phyloP scores from a whole-genome alignment of 2,113 vertebrate genomes.

The Herpailurus yagouaroundi region DNA sequence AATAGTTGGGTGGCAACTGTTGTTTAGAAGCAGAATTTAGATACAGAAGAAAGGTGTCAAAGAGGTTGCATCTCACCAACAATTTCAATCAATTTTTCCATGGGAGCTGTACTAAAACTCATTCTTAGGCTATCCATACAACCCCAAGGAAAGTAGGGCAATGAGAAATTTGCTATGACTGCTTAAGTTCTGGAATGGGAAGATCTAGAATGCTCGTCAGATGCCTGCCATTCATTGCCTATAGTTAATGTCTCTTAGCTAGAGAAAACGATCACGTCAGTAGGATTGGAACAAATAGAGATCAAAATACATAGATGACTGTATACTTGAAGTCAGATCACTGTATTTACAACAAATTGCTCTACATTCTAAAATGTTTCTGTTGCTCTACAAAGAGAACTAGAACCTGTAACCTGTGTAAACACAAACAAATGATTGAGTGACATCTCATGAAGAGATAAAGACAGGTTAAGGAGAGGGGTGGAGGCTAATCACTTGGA shows the following conservation, averaged over 20 bases:
- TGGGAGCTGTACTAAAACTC: neutral
- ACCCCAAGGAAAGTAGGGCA: neutral
- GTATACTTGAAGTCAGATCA: neutral
- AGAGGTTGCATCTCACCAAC: neutral
- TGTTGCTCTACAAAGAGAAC: neutral
- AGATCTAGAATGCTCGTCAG: neutral
- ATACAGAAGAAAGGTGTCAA: neutral
- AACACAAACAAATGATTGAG: neutral
- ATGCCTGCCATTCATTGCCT: neutral
- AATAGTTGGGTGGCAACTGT: neutral
- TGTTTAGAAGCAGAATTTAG: neutral
- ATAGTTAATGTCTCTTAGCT: neutral
- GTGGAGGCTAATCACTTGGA: neutral
- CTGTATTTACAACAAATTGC: neutral
- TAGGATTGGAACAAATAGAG: neutral
- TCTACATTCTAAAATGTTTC: neutral
- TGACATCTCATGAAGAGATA: neutral
- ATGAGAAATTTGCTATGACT: neutral
- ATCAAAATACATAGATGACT: neutral
- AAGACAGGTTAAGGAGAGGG: neutral
- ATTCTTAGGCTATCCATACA: neutral
- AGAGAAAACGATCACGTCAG: neutral
- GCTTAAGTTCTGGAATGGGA: neutral
- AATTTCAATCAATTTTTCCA: neutral
- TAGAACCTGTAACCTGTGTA: neutral